Base-by-base conservation (phyloP, 2,888 invertebrate genomes). In the Hypomecis punctinalis region DNA sequence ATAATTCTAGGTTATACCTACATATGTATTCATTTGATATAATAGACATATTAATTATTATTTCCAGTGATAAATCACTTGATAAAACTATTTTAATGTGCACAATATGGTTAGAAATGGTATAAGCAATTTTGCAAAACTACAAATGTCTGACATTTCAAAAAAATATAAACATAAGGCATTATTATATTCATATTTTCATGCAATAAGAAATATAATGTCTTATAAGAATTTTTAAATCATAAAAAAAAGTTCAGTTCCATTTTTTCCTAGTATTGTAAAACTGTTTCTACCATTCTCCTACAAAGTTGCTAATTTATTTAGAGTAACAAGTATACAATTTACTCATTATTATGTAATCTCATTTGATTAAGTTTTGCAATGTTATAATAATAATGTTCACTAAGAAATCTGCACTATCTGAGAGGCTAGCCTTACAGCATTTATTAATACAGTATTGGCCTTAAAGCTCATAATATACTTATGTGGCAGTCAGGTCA, bases 301-400 rank as follows among this genome's bases (percentile, higher is more conserved):
- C 23, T 33, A 4, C 13, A 40, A 39, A 52, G 40, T 52, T 52
- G 35, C 49, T 37, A 9, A 5, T 40, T 49, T 49, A 48, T 36
- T 47, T 54, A 49, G 43, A 10, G 13, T 42, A 46, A 55, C 39
- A n/a, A 35, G 36, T 46, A 57, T 64, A 46, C 23, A 46, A 51
- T 57, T 47, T 56, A 65, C 58, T 66, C 58, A 57, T 37, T 62
- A 55, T 23, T 56, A n/a, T 68, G 58, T 66, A 67, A 68, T 62
- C 54, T 67, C 56, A 67, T 56, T 62, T 53, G 51, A 63, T 59
- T 47, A 60, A 72, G 65, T 68, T 67, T 61, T 51, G 33, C 39
- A 36, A 51, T 43, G 60, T 56, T 33, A 23, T 46, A 5, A 47
- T 39, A 36, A 23, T 46, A 5, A 47, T 45, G 40, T 37, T 53